Evolutionary conservation across 2,888 invertebrate species (phyloP).

Genomic region (Trachelus iudaicus): DNA sequence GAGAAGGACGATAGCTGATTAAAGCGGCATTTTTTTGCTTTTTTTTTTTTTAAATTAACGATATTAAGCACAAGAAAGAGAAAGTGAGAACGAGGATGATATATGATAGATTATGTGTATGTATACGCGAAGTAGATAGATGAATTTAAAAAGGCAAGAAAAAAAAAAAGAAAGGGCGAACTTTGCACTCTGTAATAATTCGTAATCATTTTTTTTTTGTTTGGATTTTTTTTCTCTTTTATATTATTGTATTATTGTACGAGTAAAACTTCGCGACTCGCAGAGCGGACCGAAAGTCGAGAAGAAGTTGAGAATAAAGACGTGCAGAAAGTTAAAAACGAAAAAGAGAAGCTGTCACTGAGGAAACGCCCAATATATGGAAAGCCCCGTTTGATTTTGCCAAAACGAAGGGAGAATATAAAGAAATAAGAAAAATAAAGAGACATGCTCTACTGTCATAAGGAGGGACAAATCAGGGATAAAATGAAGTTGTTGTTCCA

Average conservation of each 20-base stretch:
- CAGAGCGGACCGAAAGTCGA: neutral
- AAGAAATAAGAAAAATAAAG: neutral
- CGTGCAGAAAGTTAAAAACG: slow-evolving; percentile 10
- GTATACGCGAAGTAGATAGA: neutral
- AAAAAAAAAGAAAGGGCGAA: neutral
- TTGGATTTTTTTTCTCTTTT: slow-evolving; percentile 18
- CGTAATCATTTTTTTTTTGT: neutral
- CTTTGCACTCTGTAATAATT: neutral
- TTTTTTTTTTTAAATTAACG: neutral
- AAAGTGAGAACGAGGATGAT: neutral
- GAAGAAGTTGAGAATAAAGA: neutral
- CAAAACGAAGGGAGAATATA: neutral
- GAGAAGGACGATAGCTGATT: neutral
- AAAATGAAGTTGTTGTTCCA: neutral
- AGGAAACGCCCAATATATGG: neutral
- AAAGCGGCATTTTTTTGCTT: neutral
- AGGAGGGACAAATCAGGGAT: neutral
- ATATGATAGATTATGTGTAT: neutral
- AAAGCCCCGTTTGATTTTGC: neutral
- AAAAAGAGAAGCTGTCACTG: neutral
- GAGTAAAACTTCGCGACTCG: slow-evolving; percentile 11
- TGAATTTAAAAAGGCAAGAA: neutral
- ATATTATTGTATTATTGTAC: slow-evolving; percentile 15
- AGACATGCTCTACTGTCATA: neutral
- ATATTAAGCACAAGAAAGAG: neutral